Evolutionary conservation across 2,113 vertebrate genomes (phyloP), one percentile per base, ranked within the genome.

Genomic region (Nyctereutes procyonoides): DNA sequence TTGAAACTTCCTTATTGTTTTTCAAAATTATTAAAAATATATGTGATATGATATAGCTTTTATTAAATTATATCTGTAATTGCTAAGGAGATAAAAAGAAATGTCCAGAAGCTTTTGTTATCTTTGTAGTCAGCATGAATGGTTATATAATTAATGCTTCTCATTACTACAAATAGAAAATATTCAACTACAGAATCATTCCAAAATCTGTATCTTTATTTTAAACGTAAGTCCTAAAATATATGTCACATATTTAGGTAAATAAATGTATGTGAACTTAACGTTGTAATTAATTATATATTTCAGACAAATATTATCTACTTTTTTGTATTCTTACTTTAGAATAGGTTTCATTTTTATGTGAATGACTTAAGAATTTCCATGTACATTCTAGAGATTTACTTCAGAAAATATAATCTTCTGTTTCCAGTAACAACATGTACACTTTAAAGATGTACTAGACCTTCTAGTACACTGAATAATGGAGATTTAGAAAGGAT

Each of bases 11-110:
- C 5, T 76, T 8, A 73, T 93, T 92, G 16, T 10, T 0, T 76
- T 96, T 88, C 55, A 92, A 97, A 17, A 71, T 38, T 88, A 79
- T 77, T 51, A 51, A 71, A 93, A 88, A 95, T 0, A 0, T 48
- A 65, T 30, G 35, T n/a, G 35, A 74, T 73, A 92, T 16, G 79
- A 32, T 73, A 74, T 82, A 95, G 67, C 1, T 67, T 79, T 97
- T 92, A 97, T 74, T 96, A 95, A 97, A 56, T 77, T 58, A 95
- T 89, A 86, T 63, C 81, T 79, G 62, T 82, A 93, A 95, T 98
- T 98, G 95, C 97, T 95, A 96, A 95, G 96, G 97, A 98, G 97
- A 98, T 96, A 62, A 80, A 82, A 63, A 96, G 56, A 90, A 98
- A 91, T 62, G 35, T 92, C 93, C 26, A 97, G 32, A 97, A 90